These are phyloP conservation scores for Helicoverpa assulta DNA, from an alignment of 2,888 invertebrate genomes.

Conservation along the genomic window DNA sequence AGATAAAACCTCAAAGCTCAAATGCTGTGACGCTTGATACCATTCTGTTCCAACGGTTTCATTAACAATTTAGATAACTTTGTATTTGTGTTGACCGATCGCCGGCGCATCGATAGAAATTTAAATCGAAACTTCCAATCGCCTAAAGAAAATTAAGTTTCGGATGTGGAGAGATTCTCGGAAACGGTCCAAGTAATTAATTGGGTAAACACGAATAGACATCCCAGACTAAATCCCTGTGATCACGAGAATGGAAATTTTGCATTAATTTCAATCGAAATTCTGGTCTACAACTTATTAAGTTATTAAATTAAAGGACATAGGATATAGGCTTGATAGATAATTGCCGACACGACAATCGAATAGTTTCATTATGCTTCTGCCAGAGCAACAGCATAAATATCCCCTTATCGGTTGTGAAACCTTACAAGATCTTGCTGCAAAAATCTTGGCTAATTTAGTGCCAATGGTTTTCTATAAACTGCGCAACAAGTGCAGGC, in stretches of 20 bases:
- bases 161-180: slow-evolving; percentile 72
- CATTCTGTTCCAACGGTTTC: slow-evolving; percentile 62
- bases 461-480: not conserved
- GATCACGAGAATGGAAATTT: slow-evolving; percentile 57
- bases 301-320: slow-evolving; percentile 18
- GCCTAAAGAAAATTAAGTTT: slow-evolving; percentile 81
- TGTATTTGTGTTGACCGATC: slow-evolving; percentile 80
- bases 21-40: slow-evolving; percentile 1
- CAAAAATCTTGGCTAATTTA: too few relatives aligned
- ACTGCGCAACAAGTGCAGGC: not conserved
- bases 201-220: slow-evolving; percentile 75
- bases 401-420: too few relatives aligned
- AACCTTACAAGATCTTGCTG: too few relatives aligned
- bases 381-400: too few relatives aligned
- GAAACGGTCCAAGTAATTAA: slow-evolving; percentile 75
- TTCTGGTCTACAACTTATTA: slow-evolving; percentile 23
- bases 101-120: slow-evolving; percentile 72
- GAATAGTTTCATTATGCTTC: too few relatives aligned
- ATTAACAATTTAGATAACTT: slow-evolving; percentile 85
- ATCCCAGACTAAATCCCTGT: slow-evolving; percentile 60
- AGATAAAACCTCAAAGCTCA: not conserved
- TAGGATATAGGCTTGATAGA: slow-evolving; percentile 8
- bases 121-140: slow-evolving; percentile 78
- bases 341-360: too few relatives aligned
- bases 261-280: slow-evolving; percentile 50